Percentiles rank a stretch among this genome's conserved stretches.
Conservation (phyloP, 2,888 invertebrate genomes). For the Stratiomys singularior region DNA sequence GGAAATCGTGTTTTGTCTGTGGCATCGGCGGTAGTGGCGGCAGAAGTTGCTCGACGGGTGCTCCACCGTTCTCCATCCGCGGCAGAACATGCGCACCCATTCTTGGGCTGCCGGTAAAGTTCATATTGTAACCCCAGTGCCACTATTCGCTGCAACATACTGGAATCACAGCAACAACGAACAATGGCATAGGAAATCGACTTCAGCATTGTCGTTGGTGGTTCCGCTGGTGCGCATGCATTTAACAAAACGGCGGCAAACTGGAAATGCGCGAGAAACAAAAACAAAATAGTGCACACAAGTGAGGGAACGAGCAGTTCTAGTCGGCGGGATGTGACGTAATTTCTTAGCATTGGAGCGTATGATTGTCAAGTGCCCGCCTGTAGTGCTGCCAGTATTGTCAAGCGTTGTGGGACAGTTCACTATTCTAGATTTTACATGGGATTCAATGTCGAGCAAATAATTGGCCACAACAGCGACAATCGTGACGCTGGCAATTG, state of each 20-base stretch:
- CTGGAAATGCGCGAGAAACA: background rate
- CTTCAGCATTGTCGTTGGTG: constrained; percentile 13
- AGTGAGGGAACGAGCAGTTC: background rate
- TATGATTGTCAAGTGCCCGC: background rate
- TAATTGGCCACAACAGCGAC: too few relatives aligned
- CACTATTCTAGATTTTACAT: too few relatives aligned
- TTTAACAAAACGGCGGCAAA: background rate
- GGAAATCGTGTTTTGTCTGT: background rate
- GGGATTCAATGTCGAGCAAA: too few relatives aligned
- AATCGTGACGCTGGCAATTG: too few relatives aligned
- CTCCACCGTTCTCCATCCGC: background rate
- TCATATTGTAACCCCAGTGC: background rate
- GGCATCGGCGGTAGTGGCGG: background rate
- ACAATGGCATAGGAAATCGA: constrained; percentile 28
- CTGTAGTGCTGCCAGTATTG: background rate
- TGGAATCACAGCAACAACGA: background rate
- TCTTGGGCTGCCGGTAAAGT: background rate
- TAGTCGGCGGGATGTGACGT: constrained; percentile 36
- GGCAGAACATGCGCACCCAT: background rate
- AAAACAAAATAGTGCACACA: background rate
- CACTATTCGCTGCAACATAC: background rate
- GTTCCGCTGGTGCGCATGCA: constrained; percentile 31
- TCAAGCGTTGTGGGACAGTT: background rate
- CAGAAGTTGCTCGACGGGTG: too few relatives aligned
- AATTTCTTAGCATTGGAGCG: background rate